Evolutionary conservation across 2,888 invertebrate genomes (phyloP).

Genomic region (Diarsia brunnea): DNA sequence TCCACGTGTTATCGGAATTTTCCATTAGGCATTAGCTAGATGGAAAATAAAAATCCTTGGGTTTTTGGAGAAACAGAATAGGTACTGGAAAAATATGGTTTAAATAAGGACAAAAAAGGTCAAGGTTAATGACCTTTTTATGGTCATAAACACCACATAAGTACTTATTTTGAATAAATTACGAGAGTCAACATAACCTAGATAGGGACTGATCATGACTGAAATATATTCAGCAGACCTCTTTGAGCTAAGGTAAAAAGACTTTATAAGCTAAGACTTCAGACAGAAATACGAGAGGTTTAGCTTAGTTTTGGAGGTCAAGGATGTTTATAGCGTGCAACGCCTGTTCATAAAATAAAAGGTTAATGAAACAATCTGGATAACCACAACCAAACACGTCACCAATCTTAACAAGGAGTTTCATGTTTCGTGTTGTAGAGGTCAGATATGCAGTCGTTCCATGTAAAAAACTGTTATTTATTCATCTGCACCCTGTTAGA

Average conservation of each 20-base stretch:
- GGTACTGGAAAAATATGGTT: slow-evolving; percentile 7
- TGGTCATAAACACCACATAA: slow-evolving; percentile 22
- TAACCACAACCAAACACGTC: no score
- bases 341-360: not conserved
- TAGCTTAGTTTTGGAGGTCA: not conserved
- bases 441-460: no score
- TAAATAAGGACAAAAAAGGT: not conserved
- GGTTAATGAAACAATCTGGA: not conserved
- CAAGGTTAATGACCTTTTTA: slow-evolving; percentile 9
- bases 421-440: no score
- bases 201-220: slow-evolving; percentile 32
- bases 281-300: not conserved
- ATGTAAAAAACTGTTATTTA: no score
- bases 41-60: no score
- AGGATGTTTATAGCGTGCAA: not conserved
- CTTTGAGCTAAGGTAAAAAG: slow-evolving; percentile 24
- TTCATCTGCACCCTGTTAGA: no score
- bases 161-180: slow-evolving; percentile 31
- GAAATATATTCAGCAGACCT: slow-evolving; percentile 36
- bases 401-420: no score
- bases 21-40: no score
- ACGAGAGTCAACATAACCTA: slow-evolving; percentile 44
- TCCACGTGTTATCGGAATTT: not conserved
- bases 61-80: not conserved
- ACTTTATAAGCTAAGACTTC: no score